Conservation (phyloP, 2,888 invertebrate genomes). For the Thalpophila matura region DNA sequence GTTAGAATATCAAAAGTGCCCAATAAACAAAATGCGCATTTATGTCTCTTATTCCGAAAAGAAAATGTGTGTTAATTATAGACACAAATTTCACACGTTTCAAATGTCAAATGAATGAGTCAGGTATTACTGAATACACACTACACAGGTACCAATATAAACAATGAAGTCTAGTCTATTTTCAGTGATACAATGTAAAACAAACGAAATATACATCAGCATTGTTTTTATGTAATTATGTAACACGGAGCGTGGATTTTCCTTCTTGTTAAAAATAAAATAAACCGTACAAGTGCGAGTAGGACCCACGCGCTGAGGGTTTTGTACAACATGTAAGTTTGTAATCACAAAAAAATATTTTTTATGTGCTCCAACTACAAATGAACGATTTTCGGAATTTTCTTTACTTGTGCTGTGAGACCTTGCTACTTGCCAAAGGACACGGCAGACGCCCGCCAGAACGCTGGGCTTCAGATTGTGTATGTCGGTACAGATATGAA, state of each 20-base stretch:
- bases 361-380: too few relatives aligned
- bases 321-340: too few relatives aligned
- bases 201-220: neutral
- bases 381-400: too few relatives aligned
- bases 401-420: too few relatives aligned
- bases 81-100: slow-evolving; percentile 35
- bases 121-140: slow-evolving; percentile 18
- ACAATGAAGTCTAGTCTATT: slow-evolving; percentile 21
- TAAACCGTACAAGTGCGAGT: too few relatives aligned
- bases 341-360: too few relatives aligned
- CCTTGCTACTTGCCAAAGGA: too few relatives aligned
- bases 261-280: neutral
- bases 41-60: slow-evolving; percentile 14
- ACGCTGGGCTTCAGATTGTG: too few relatives aligned
- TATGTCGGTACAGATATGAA: too few relatives aligned
- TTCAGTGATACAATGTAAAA: neutral
- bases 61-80: slow-evolving; percentile 34
- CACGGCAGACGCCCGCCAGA: too few relatives aligned
- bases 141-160: slow-evolving; percentile 19
- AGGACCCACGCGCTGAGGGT: too few relatives aligned
- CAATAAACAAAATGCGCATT: slow-evolving; percentile 11
- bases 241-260: slow-evolving; percentile 7
- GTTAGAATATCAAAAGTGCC: neutral
- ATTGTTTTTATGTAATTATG: slow-evolving; percentile 18
- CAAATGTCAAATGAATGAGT: slow-evolving; percentile 43